Evolutionary conservation across 2,888 invertebrate genomes (phyloP), one percentile per base, ranked within the genome.

Genomic region (Quadriops clusia): DNA sequence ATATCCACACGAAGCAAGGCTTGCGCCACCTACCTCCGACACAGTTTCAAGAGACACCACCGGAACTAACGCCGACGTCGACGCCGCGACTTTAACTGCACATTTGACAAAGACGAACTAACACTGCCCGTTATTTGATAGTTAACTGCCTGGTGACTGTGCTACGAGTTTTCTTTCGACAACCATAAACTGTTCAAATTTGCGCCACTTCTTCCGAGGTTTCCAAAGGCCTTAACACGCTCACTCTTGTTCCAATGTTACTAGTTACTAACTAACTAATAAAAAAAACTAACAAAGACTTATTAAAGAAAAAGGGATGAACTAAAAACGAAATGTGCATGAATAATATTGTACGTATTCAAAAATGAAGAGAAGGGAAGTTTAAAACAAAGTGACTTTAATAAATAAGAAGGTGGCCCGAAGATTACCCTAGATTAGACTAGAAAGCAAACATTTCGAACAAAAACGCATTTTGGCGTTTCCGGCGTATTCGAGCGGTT

Each of bases 11-110:
- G 67, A 40, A 60, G 67, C 53, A 75, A 74, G 63, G 77, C 75
- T 53, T 77, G 77, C 63, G 76, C 74, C 58, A 68, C 61, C 54
- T 76, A 72, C 61, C 67, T 77, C 56, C 68, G 72, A 55, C 71
- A 70, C 64, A 76, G 75, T 64, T 67, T 76, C 63, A 70, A 67
- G 60, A 49, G 55, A 36, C 56, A 50, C 37, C 51, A 46, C 32
- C 45, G 46, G 36, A 41, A 43, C 34, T n/a, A n/a, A n/a, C n/a
- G n/a, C n/a, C n/a, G n/a, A n/a, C n/a, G n/a, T n/a, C n/a, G n/a
- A n/a, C 13, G 27, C 16, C 13, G 24, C 18, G 13, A 10, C 4
- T 16, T 28, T 17, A 23, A 28, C 22, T 25, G 17, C n/a, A n/a
- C n/a, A n/a, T n/a, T n/a, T n/a, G n/a, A n/a, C n/a, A n/a, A n/a